Percentiles rank a stretch among this genome's conserved stretches.
These are phyloP conservation scores for Pomacea canaliculata DNA, from an alignment of 2,888 invertebrate species.

Conservation along the genomic window DNA sequence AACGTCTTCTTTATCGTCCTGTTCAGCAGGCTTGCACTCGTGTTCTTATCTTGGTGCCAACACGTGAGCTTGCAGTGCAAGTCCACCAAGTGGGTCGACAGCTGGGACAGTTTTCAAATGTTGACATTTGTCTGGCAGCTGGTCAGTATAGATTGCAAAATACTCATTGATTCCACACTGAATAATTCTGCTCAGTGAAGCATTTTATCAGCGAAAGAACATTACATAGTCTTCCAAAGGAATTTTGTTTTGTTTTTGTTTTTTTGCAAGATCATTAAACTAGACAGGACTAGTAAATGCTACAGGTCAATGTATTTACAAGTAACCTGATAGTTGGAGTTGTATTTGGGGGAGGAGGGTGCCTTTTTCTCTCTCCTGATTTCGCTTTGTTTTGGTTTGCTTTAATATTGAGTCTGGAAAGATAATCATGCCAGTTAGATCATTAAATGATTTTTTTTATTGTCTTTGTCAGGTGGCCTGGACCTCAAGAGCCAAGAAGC, in stretches of 20 bases:
- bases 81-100: conserved; percentile 95
- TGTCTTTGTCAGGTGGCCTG: conserved; percentile 69
- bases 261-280: no score
- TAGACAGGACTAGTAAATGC: no score
- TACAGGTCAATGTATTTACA: background rate
- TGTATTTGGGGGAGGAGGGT: background rate
- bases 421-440: no score
- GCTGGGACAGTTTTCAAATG: conserved; percentile 85
- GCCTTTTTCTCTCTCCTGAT: no score
- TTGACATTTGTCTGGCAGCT: conserved; percentile 67
- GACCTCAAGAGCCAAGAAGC: conserved; percentile 73
- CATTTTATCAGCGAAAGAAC: no score
- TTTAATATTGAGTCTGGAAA: no score
- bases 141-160: conserved; percentile 48
- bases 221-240: no score
- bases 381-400: no score
- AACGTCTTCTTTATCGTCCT: conserved; percentile 90
- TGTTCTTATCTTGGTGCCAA: conserved; percentile 95
- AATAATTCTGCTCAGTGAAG: background rate
- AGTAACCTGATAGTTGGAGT: background rate
- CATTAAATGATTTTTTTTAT: no score
- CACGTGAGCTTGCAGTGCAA: conserved; percentile 96
- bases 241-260: no score
- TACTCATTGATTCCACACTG: no score
- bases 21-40: conserved; percentile 78